Base-by-base conservation (phyloP, 2,888 invertebrate genomes). In the Omphaloscelis lunosa region DNA sequence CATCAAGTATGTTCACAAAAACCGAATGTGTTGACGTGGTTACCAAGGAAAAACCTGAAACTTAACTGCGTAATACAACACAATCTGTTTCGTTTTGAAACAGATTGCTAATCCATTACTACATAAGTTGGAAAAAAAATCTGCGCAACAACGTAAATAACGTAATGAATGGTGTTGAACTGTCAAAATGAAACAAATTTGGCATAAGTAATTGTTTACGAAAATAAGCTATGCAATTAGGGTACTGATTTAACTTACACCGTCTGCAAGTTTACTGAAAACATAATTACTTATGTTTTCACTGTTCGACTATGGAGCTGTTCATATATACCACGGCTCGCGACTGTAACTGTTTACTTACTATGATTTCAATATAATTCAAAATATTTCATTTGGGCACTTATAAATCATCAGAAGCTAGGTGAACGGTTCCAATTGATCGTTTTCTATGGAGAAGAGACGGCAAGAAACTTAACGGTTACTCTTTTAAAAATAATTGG, bases 1-100 rank as follows among this genome's bases (percentile, higher is more conserved):
- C 78, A 78, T 83, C 58, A 83, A 53, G 29, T n/a, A 34, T 29
- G 39, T 51, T 20, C 27, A 58, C 69, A 80, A 67, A 70, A 77
- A 80, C 58, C 58, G 41, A 34, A 34, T 34, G 45, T 51, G 59
- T 66, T 56, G 51, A 51, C 9, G 67, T 11, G 17, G 27, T 41
- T 29, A 29, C 48, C 5, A n/a, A 5, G 34, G 61, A 56, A 67
- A 82, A 77, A 77, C 61, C n/a, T 9, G 34, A 5, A 34, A 3
- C 4, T 5, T 34, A 34, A 34, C 5, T 34, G 34, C 34, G 34
- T 34, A n/a, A n/a, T n/a, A n/a, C n/a, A n/a, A n/a, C n/a, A n/a
- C n/a, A n/a, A n/a, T n/a, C n/a, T n/a, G n/a, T n/a, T n/a, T n/a
- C n/a, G n/a, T n/a, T n/a, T n/a, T n/a, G n/a, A n/a, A n/a, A n/a